A percentile compares a stretch with the other conserved stretches of the same genome.
These are phyloP conservation scores for Eudyptes chrysolophus DNA, from an alignment of 2,113 vertebrate species.

Conservation along the genomic window DNA sequence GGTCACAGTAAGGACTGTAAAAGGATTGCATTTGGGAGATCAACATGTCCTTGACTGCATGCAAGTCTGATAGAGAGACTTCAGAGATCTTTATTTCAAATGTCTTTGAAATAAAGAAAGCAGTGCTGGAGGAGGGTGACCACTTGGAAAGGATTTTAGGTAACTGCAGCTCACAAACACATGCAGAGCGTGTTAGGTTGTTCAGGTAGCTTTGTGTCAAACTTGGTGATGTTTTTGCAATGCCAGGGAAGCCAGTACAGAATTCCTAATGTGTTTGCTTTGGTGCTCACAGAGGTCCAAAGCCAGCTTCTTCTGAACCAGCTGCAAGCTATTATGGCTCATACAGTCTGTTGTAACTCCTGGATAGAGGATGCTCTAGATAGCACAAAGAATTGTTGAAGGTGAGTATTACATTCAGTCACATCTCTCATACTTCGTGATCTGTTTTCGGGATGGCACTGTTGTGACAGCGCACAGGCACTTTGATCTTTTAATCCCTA, in stretches of 20 bases:
- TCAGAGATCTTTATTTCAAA: not conserved
- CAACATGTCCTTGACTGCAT: fast-evolving
- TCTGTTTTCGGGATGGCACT: not conserved
- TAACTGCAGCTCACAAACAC: not conserved
- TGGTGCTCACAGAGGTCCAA: not conserved
- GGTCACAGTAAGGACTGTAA: not conserved
- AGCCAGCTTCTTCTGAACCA: not conserved
- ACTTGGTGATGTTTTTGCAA: not conserved
- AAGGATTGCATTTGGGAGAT: not conserved
- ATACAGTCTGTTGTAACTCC: not conserved
- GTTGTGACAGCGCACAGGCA: not conserved
- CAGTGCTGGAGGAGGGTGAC: not conserved
- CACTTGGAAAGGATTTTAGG: not conserved
- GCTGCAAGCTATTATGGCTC: not conserved
- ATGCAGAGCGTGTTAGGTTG: not conserved
- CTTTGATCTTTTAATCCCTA: not conserved
- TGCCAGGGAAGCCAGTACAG: not conserved
- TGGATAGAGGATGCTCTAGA: not conserved
- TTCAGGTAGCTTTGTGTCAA: not conserved
- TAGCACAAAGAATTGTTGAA: not conserved
- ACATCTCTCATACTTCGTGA: not conserved
- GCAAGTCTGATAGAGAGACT: not conserved
- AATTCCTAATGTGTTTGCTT: not conserved
- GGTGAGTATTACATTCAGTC: too few relatives aligned
- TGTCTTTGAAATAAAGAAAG: not conserved